These are phyloP conservation scores for western clawed frog (Xenopus tropicalis) DNA, from an alignment of 2,113 vertebrate genomes.

Conservation along the genomic window UCB_Xtro_10.0 CM004443.2:179787501-179788000, in stretches of 20 bases:
- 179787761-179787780: too few species aligned
- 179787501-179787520: constrained; percentile 76
- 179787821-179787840: too few species aligned
- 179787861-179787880: too few species aligned
- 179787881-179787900: too few species aligned
- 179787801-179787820: too few species aligned
- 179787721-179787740: not conserved
- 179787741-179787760: not conserved
- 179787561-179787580: constrained; percentile 15
- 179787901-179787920: too few species aligned
- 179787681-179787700: not conserved
- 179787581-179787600: constrained; percentile 7
- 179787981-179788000: too few species aligned
- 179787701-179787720: not conserved
- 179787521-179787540: constrained; percentile 86
- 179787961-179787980: too few species aligned
- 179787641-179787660: not conserved
- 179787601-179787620: constrained; percentile 21
- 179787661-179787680: not conserved
- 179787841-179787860: too few species aligned
- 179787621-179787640: constrained; percentile 17
- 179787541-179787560: constrained; percentile 49
- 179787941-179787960: too few species aligned
- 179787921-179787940: too few species aligned
- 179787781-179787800: too few species aligned